A percentile compares a stretch with the other conserved stretches of the same genome.
Conservation (phyloP, 1,140 invertebrate species). For the Scaptomyza graminum region DNA sequence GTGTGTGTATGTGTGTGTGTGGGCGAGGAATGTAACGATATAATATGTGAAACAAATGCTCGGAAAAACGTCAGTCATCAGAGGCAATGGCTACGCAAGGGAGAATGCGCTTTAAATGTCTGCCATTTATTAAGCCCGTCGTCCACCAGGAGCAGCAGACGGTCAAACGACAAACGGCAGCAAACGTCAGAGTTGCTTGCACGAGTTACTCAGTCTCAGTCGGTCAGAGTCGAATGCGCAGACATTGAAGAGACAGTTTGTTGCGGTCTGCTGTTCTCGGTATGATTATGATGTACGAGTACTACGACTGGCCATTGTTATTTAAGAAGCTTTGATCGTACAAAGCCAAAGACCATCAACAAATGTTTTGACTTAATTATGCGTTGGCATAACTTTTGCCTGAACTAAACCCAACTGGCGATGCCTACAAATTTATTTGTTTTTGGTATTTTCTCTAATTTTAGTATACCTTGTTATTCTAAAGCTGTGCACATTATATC, state of each 20-base stretch:
- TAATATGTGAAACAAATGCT: conserved; percentile 66
- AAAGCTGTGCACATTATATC: no score
- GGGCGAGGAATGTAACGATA: conserved; percentile 52
- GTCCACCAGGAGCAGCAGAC: conserved; percentile 44
- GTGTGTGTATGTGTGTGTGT: conserved; percentile 38
- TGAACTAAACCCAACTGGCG: no score
- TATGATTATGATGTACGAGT: background rate
- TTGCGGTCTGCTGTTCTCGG: conserved; percentile 7
- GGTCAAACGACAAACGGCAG: conserved; percentile 57
- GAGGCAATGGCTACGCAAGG: conserved; percentile 6
- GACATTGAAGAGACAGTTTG: conserved; percentile 26
- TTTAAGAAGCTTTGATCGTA: background rate
- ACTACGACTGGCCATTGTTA: background rate
- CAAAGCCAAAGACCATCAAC: background rate
- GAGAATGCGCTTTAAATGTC: conserved; percentile 67
- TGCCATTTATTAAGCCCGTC: conserved; percentile 67
- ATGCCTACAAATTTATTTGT: no score
- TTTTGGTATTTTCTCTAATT: no score
- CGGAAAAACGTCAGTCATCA: conserved; percentile 54
- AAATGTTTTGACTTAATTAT: background rate
- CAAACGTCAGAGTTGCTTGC: conserved; percentile 21
- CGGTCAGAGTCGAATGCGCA: conserved; percentile 33
- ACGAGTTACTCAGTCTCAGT: conserved; percentile 32
- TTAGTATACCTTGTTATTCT: no score
- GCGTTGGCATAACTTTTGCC: background rate